Base-by-base conservation (phyloP, 2,797 vertebrate species). In the Hydrophis major region DNA sequence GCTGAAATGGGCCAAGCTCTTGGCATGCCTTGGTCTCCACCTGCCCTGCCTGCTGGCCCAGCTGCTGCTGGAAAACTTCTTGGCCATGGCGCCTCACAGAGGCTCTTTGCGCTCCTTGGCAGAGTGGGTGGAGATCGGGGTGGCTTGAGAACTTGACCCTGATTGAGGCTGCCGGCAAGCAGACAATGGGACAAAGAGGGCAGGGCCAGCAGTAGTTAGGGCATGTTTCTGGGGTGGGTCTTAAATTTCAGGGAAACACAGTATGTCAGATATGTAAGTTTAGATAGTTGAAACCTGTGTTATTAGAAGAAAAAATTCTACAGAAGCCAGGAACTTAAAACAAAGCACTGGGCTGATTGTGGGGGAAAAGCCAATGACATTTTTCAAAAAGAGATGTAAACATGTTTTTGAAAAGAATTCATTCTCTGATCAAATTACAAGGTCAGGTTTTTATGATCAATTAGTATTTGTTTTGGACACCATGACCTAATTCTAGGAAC, bases 281-380 rank as follows among this genome's bases (percentile, higher is more conserved):
- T 1, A 1, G 56, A 12, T 32, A 91, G 2, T 55, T 16, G 50
- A 60, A 28, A 66, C 5, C 60, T 0, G 8, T 55, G 92, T 88
- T 93, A 91, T 27, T 92, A 37, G 90, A 92, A 27, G 0, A 1
- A 27, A 57, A 4, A 28, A 50, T 28, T 83, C 13, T 42, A 83
- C 55, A 59, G 69, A 14, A 90, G 4, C 14, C 55, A 59, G 28
- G 27, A 59, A 60, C 16, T 5, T 37, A 86, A 27, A 47, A 59
- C 37, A 86, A 59, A 59, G 5, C 27, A 42, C 55, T 86, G 8
- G 59, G 8, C 56, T 91, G 37, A 86, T 10, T 4, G 53, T 55
- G 27, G 42, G 57, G 78, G 28, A 1, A 57, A 59, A 56, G 2
- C 4, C 32, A 90, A n/a, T 90, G 55, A 60, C 14, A 47, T 60